Evolutionary conservation across 2,888 invertebrate species (phyloP).

Genomic region (Agriopis leucophaearia): DNA sequence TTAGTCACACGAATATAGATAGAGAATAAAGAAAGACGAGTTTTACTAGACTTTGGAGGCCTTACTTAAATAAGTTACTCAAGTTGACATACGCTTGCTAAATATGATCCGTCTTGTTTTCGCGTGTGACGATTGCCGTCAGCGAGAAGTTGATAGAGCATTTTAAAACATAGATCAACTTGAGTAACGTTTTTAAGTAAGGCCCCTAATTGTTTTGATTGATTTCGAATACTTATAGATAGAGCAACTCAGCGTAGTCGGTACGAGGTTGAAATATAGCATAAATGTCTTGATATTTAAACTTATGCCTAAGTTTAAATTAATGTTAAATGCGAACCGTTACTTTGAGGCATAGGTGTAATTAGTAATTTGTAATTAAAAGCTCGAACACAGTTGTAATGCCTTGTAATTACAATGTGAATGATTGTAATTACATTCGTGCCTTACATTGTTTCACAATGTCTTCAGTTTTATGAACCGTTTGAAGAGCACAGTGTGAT

Average conservation of each 20-base stretch:
- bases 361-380: slow-evolving; percentile 47
- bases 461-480: slow-evolving; percentile 1
- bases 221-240: neutral
- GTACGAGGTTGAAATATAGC: neutral
- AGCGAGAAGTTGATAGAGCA: too few species aligned
- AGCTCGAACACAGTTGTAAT: slow-evolving; percentile 37
- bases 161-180: too few species aligned
- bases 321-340: slow-evolving; percentile 40
- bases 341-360: slow-evolving; percentile 35
- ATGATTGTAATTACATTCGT: slow-evolving; percentile 35
- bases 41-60: too few species aligned
- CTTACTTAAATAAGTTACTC: too few species aligned
- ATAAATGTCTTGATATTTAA: slow-evolving; percentile 1
- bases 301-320: slow-evolving; percentile 37
- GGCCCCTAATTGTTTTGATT: too few species aligned
- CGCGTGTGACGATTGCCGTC: too few species aligned
- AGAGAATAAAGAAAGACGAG: too few species aligned
- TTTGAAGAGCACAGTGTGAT: neutral
- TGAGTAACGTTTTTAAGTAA: too few species aligned
- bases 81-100: too few species aligned
- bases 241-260: neutral
- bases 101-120: too few species aligned
- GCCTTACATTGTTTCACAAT: slow-evolving; percentile 41
- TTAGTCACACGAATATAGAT: too few species aligned
- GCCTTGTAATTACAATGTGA: slow-evolving; percentile 43